A percentile compares a stretch with the other conserved stretches of the same genome.
Conservation (phyloP, 2,113 vertebrate genomes). For the Shinisaurus crocodilurus region DNA sequence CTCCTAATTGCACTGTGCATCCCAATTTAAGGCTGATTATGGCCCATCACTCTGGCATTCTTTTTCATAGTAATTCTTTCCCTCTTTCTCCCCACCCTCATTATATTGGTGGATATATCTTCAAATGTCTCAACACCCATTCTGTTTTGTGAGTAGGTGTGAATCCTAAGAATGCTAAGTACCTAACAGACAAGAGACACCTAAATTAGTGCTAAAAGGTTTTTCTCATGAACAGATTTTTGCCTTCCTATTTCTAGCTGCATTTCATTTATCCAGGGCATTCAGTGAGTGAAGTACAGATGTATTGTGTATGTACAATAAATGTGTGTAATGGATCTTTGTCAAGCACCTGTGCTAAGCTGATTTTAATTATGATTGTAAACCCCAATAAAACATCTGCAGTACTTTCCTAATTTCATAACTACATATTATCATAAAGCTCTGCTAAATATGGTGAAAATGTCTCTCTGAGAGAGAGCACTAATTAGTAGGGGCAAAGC, state of each 20-base stretch:
- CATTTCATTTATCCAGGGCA: not conserved
- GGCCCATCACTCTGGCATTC: not conserved
- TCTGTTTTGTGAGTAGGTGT: not conserved
- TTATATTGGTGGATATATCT: not conserved
- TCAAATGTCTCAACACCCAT: not conserved
- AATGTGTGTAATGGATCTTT: conserved; percentile 48
- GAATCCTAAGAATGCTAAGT: not conserved
- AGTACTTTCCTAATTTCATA: conserved; percentile 46
- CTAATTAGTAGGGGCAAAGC: conserved; percentile 41
- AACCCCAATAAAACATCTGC: conserved; percentile 22
- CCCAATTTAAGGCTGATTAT: no score
- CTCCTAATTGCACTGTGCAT: not conserved
- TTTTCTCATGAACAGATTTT: not conserved
- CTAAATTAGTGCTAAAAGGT: not conserved
- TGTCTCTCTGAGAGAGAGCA: not conserved
- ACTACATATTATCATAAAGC: conserved; percentile 10
- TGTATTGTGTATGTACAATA: not conserved
- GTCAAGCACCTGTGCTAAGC: conserved; percentile 34
- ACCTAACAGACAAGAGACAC: not conserved
- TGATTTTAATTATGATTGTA: conserved; percentile 34
- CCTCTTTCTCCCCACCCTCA: not conserved
- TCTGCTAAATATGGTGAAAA: conserved; percentile 45
- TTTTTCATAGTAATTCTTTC: not conserved
- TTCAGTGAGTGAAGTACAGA: not conserved
- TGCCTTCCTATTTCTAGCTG: not conserved